Conservation (phyloP, 2,797 vertebrate species). For the Leuciscus waleckii region DNA sequence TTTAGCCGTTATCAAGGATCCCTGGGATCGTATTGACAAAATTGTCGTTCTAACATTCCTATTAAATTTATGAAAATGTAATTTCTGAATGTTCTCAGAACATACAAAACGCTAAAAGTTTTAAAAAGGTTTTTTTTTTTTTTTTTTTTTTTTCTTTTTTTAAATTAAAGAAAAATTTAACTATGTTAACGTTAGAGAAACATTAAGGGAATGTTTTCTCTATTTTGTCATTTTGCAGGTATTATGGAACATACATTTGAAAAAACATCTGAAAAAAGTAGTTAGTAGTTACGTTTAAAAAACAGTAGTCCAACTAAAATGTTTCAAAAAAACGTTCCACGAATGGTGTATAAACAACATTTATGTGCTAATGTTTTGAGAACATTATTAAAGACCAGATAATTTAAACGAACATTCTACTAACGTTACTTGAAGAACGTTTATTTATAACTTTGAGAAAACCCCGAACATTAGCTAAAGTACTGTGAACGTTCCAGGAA, state of each 20-base stretch:
- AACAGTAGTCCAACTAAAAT: too few species aligned
- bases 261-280: background rate
- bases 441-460: background rate
- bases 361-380: background rate
- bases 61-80: too few species aligned
- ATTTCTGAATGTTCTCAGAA: background rate
- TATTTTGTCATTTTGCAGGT: background rate
- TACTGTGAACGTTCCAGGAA: background rate
- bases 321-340: too few species aligned
- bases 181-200: too few species aligned
- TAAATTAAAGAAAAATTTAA: too few species aligned
- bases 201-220: too few species aligned
- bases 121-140: too few species aligned
- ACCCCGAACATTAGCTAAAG: background rate
- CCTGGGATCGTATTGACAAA: background rate
- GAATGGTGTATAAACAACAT: background rate
- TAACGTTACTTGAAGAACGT: background rate
- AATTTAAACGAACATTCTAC: background rate
- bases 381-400: background rate
- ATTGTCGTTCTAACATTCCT: background rate
- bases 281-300: too few species aligned
- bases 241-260: background rate
- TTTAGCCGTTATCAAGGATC: background rate
- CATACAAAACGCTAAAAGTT: too few species aligned
- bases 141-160: too few species aligned